Conservation (phyloP, 2,888 invertebrate genomes). For the Drosophila meridiana region DNA sequence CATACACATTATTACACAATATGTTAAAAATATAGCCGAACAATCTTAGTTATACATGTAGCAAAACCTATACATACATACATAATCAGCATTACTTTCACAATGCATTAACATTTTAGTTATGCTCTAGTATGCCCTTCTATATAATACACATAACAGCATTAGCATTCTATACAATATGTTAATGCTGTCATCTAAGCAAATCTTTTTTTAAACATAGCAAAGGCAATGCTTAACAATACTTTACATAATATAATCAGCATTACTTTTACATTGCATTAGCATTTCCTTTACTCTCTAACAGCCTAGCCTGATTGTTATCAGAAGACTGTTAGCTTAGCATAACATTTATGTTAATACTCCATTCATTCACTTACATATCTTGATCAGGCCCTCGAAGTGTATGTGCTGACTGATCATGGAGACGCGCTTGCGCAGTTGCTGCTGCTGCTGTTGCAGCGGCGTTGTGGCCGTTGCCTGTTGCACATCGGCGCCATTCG, state of each 20-base stretch:
- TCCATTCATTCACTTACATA: constrained; percentile 70
- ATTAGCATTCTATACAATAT: too few relatives aligned
- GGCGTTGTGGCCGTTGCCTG: constrained; percentile 71
- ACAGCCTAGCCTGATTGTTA: not conserved
- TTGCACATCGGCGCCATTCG: constrained; percentile 61
- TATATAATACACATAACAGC: too few relatives aligned
- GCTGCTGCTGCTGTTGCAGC: constrained; percentile 65
- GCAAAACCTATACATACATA: too few relatives aligned
- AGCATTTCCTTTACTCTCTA: not conserved
- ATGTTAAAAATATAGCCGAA: too few relatives aligned
- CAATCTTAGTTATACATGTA: too few relatives aligned
- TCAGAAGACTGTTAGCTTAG: not conserved
- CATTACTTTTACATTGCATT: not conserved
- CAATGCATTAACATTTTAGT: not conserved
- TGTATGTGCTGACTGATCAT: constrained; percentile 77
- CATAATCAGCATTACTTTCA: not conserved
- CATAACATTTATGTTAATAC: not conserved
- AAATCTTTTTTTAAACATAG: too few relatives aligned
- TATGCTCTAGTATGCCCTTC: too few relatives aligned
- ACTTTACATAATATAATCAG: not conserved
- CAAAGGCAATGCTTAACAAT: too few relatives aligned
- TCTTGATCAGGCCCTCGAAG: constrained; percentile 81
- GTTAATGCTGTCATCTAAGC: too few relatives aligned
- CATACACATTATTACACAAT: too few relatives aligned
- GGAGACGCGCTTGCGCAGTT: constrained; percentile 65